Percentiles rank a stretch among this genome's conserved stretches.
Conservation (phyloP, 92 coral and sea anemone genomes). For the Muricea muricata region DNA sequence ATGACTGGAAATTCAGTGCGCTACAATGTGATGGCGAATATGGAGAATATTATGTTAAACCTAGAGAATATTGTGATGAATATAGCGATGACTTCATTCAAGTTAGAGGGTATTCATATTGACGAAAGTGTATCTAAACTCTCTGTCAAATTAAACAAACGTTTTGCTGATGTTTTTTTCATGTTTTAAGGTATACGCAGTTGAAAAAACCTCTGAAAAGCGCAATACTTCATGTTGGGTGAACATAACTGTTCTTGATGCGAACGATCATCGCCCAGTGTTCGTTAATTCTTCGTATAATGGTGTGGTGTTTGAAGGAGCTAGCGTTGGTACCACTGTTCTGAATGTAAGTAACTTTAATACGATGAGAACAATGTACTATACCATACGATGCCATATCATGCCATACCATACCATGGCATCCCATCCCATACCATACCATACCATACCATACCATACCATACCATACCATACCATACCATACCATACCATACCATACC, state of each 20-base stretch:
- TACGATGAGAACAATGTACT: not conserved
- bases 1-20: not conserved
- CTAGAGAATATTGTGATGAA: not conserved
- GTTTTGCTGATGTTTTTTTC: not conserved
- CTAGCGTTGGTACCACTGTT: constrained; percentile 71
- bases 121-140: too few species aligned
- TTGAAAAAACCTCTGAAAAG: constrained; percentile 17
- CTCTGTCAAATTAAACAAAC: too few species aligned
- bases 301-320: constrained; percentile 71
- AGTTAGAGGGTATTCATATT: too few species aligned
- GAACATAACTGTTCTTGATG: constrained; percentile 86
- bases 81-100: not conserved
- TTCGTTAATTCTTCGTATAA: constrained; percentile 73
- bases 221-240: constrained; percentile 76
- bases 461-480: not conserved
- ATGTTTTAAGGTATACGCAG: constrained; percentile 22
- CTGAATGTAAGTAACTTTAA: constrained; percentile 57
- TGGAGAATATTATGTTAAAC: not conserved
- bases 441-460: not conserved
- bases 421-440: not conserved
- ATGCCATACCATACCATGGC: not conserved
- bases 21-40: not conserved
- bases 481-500: not conserved
- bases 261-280: constrained; percentile 90
- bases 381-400: not conserved